These are phyloP conservation scores for Chloropsis hardwickii DNA, from an alignment of 2,113 vertebrate genomes.

Conservation along the genomic window DNA sequence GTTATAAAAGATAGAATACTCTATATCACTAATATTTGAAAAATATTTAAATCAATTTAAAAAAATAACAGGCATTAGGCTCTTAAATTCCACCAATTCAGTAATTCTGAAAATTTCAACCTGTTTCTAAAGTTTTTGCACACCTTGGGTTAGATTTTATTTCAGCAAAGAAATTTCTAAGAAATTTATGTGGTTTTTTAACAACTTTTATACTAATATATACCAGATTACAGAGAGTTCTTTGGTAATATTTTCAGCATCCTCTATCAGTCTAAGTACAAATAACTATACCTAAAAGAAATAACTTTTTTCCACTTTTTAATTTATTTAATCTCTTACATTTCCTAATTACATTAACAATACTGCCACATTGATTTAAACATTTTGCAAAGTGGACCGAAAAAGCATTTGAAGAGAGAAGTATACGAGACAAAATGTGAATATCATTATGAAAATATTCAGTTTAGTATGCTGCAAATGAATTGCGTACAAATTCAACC, in stretches of 20 bases:
- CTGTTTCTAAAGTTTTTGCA: background rate
- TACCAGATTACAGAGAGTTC: background rate
- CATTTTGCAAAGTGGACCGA: background rate
- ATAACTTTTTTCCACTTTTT: background rate
- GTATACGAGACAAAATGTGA: background rate
- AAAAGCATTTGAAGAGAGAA: background rate
- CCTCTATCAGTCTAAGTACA: background rate
- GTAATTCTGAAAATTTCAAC: background rate
- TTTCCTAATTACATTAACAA: background rate
- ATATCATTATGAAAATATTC: background rate
- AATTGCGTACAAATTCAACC: background rate
- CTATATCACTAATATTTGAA: background rate
- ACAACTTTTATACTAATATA: background rate
- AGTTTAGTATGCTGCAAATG: fast-evolving
- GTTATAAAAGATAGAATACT: background rate
- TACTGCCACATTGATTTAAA: background rate
- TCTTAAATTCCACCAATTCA: background rate
- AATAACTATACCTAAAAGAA: background rate
- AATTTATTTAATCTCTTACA: background rate
- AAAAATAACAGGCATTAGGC: background rate
- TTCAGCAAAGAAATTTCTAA: background rate
- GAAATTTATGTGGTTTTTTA: background rate
- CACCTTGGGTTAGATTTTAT: background rate
- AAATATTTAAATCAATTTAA: background rate
- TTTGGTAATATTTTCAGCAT: background rate